Conservation (phyloP, 2,797 vertebrate species). For the Pteropus rufus region DNA sequence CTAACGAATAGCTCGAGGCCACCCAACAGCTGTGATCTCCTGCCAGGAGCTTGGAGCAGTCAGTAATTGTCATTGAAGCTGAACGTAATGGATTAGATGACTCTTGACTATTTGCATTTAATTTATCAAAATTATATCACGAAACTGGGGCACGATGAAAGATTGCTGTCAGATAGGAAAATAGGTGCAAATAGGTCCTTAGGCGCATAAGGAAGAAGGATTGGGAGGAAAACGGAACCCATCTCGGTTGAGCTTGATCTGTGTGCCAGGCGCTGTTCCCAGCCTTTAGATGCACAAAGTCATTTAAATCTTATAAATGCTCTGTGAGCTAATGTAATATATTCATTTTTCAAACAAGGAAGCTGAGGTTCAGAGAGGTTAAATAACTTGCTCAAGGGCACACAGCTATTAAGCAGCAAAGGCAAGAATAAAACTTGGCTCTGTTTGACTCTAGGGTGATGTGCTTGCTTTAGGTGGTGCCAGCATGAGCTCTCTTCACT, state of each 20-base stretch:
- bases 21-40: neutral
- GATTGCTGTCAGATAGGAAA: constrained; percentile 32
- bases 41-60: neutral
- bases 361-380: constrained; percentile 52
- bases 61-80: constrained; percentile 20
- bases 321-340: neutral
- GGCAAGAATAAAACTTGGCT: constrained; percentile 13
- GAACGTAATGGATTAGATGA: constrained; percentile 34
- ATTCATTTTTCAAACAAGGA: constrained; percentile 25
- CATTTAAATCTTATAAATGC: neutral
- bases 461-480: neutral
- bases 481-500: neutral
- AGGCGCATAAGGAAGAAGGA: constrained; percentile 19
- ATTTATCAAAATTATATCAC: constrained; percentile 62
- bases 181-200: constrained; percentile 15
- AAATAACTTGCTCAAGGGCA: constrained; percentile 40
- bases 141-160: constrained; percentile 56
- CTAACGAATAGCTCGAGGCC: neutral
- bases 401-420: constrained; percentile 24
- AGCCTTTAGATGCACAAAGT: neutral
- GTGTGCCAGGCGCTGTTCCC: neutral
- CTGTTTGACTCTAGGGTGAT: neutral
- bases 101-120: constrained; percentile 44
- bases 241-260: neutral
- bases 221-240: neutral